Evolutionary conservation across 2,113 vertebrate species (phyloP).

Genomic region (Fukomys damarensis): DNA sequence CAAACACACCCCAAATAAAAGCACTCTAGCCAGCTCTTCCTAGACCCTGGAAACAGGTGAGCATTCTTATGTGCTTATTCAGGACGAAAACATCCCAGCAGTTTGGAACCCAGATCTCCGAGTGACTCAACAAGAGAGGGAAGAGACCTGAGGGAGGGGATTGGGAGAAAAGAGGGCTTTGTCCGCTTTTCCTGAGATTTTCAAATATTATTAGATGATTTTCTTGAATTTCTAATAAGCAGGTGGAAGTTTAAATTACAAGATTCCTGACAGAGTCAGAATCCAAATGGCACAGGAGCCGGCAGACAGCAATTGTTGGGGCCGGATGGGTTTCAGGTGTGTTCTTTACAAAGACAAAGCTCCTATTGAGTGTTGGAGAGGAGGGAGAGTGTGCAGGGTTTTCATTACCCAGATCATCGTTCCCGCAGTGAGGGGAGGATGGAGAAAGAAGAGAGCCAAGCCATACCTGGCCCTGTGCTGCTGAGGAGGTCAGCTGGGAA

Average conservation of each 20-base stretch:
- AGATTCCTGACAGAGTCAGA: slow-evolving; percentile 86
- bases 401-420: slow-evolving; percentile 86
- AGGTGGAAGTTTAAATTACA: slow-evolving; percentile 90
- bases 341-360: slow-evolving; percentile 90
- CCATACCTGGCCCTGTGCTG: not conserved
- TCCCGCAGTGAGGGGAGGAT: slow-evolving; percentile 37
- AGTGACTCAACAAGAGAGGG: not conserved
- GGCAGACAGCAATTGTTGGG: slow-evolving; percentile 89
- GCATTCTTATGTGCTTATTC: not conserved
- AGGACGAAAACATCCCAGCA: slow-evolving; percentile 60
- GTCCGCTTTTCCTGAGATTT: slow-evolving; percentile 34
- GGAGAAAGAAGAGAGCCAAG: not conserved
- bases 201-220: slow-evolving; percentile 85
- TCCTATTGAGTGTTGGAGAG: slow-evolving; percentile 83
- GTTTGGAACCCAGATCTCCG: not conserved
- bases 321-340: slow-evolving; percentile 90
- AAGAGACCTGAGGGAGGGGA: slow-evolving; percentile 30
- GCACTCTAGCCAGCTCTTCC: not conserved
- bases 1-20: too few species aligned
- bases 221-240: slow-evolving; percentile 90
- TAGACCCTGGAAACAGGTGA: not conserved
- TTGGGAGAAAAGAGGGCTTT: not conserved
- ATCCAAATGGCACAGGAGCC: slow-evolving; percentile 85
- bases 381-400: slow-evolving; percentile 82
- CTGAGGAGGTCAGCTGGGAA: not conserved